phyloP scores from a whole-genome alignment of 92 coral and sea anemone genomes.

The Porites lobata region DNA sequence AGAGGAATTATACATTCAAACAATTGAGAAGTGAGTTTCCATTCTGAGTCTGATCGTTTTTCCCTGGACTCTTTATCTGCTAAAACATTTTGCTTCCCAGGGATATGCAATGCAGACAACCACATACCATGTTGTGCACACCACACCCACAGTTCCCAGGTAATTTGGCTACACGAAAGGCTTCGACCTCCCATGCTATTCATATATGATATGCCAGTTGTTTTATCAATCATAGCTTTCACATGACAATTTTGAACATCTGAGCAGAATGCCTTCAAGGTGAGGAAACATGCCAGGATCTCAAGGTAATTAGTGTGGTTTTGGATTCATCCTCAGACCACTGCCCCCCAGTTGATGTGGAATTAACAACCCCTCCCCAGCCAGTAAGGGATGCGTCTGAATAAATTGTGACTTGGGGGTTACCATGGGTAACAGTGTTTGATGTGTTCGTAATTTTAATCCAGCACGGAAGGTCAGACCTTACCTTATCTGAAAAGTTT shows the following conservation, averaged over 20 bases:
- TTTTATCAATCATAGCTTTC: conserved; percentile 58
- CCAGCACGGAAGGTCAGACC: too few relatives aligned
- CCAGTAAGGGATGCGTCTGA: conserved; percentile 48
- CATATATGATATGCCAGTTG: conserved; percentile 47
- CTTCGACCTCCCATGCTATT: conserved; percentile 62
- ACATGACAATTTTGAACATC: conserved; percentile 24
- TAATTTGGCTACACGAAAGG: conserved; percentile 43
- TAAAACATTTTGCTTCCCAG: conserved; percentile 63
- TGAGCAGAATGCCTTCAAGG: conserved; percentile 38
- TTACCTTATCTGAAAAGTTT: too few relatives aligned
- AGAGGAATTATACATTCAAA: conserved; percentile 8
- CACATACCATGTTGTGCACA: conserved; percentile 50
- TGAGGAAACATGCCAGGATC: background rate
- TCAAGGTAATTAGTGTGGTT: background rate
- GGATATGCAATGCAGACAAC: conserved; percentile 67
- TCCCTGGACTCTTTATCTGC: conserved; percentile 70
- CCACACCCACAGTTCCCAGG: conserved; percentile 68
- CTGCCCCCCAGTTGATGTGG: conserved; percentile 38
- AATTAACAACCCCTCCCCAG: conserved; percentile 11
- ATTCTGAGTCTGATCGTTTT: conserved; percentile 42
- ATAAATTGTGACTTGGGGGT: conserved; percentile 8
- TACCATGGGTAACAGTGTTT: background rate
- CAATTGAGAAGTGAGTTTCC: conserved; percentile 55
- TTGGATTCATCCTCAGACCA: conserved; percentile 9
- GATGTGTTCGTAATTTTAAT: background rate